Conservation (phyloP, 2,797 vertebrate genomes). For the Scarus forsteni region DNA sequence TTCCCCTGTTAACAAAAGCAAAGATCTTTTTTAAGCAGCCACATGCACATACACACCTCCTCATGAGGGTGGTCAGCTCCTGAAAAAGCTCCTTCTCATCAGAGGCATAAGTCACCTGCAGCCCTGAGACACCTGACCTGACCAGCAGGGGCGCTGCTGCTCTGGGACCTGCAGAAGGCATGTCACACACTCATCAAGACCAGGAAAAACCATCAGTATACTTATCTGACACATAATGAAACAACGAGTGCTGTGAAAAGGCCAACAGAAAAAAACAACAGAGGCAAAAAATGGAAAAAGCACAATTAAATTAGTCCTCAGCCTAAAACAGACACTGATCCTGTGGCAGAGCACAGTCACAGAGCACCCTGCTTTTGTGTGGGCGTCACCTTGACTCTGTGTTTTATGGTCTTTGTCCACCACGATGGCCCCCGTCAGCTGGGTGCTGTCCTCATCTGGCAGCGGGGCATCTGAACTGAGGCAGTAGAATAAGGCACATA, state of each 20-base stretch:
- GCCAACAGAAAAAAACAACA: not conserved
- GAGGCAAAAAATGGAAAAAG: not conserved
- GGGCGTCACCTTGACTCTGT: slow-evolving; percentile 77
- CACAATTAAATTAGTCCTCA: too few relatives aligned
- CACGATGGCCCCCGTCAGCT: slow-evolving; percentile 91
- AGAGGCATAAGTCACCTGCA: slow-evolving; percentile 91
- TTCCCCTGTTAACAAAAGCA: too few relatives aligned
- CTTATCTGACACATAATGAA: not conserved
- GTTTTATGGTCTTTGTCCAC: slow-evolving; percentile 87
- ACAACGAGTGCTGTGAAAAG: not conserved
- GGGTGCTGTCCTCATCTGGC: slow-evolving; percentile 81
- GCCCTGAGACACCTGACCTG: slow-evolving; percentile 93
- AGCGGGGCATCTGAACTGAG: slow-evolving; percentile 90
- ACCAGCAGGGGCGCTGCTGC: slow-evolving; percentile 90
- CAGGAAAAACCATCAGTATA: not conserved
- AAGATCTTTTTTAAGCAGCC: too few relatives aligned
- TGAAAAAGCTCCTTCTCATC: slow-evolving; percentile 95
- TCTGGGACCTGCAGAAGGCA: slow-evolving; percentile 82
- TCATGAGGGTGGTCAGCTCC: slow-evolving; percentile 89
- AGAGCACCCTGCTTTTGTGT: too few relatives aligned
- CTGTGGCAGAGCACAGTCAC: too few relatives aligned
- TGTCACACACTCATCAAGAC: slow-evolving; percentile 9
- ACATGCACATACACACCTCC: slow-evolving; percentile 82
- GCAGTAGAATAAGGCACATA: slow-evolving; percentile 99
- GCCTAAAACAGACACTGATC: too few relatives aligned